These are phyloP conservation scores for Scaptomyza parva DNA, from an alignment of 2,888 invertebrate species.

Conservation along the genomic window DNA sequence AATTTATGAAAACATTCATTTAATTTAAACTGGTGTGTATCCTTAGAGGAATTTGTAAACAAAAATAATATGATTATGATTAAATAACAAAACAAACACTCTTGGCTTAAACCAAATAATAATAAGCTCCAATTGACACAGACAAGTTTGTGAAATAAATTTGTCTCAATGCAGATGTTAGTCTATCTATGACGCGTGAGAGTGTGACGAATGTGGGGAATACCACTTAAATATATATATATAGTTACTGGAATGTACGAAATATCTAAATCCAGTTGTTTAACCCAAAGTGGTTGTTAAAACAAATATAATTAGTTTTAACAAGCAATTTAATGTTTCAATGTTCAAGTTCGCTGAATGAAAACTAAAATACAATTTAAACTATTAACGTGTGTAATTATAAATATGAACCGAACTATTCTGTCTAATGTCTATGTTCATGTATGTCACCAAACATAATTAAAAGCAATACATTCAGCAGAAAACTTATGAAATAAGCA, in stretches of 20 bases:
- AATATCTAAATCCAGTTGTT: neutral
- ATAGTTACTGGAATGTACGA: no score
- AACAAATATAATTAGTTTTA: neutral
- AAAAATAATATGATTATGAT: no score
- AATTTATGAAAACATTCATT: neutral
- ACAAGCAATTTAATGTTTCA: constrained; percentile 43
- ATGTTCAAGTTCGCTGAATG: constrained; percentile 40
- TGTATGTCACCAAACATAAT: no score
- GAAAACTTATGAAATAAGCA: neutral
- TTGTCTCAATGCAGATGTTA: no score
- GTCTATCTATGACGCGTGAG: no score
- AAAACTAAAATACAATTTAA: constrained; percentile 21
- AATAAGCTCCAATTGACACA: neutral
- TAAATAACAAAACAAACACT: neutral
- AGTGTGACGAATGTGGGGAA: no score
- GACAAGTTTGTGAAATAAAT: no score
- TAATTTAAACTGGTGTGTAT: neutral
- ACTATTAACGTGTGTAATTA: constrained; percentile 18
- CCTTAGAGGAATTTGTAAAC: constrained; percentile 1
- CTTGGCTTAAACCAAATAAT: constrained; percentile 30
- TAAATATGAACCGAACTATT: no score
- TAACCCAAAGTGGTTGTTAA: no score
- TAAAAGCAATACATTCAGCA: no score
- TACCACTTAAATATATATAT: no score
- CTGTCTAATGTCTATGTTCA: no score